Base-by-base conservation (phyloP, 2,113 vertebrate species). In the Nesoenas mayeri region DNA sequence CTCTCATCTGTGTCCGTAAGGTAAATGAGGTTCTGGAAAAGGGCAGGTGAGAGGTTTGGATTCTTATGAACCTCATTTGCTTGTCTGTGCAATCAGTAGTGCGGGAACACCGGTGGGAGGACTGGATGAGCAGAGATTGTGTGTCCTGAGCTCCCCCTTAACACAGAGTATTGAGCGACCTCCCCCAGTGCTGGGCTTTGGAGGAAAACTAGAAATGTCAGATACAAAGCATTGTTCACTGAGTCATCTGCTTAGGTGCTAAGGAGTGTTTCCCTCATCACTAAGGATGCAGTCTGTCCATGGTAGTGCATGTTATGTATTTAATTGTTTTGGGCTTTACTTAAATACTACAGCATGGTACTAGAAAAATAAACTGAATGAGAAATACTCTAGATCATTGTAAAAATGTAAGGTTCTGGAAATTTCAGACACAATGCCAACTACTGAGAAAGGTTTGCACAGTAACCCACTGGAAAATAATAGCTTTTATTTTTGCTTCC, bases 401-500 rank as follows among this genome's bases (percentile, higher is more conserved):
- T 70, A 21, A 83, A 91, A 83, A 77, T 38, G 7, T 31, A 54
- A 54, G 42, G 21, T 74, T 67, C 64, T 96, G 29, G 2, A 9
- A 31, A 67, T 79, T 94, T 79, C 60, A 88, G 25, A 42, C 90
- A 34, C 12, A 18, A 8, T 50, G 26, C 18, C 26, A 71, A 3
- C 5, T 32, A 34, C 9, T 5, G 9, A 64, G 65, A 86, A 94
- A 75, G n/a, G 25, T 44, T 84, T 94, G 53, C 54, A 50, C 31
- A 19, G 8, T 61, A 71, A 67, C 56, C 32, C 36, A 54, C 65
- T 64, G 85, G 60, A 53, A 95, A 93, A 94, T 85, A 60, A 70
- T 36, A 50, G 47, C 32, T 85, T 94, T 94, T 60, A 71, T 62
- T 80, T 93, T 77, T 72, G 32, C 7, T 90, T 94, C 50, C 58